Percentiles rank a stretch among this genome's conserved stretches.
Conservation (phyloP, 2,888 invertebrate species). For the Gymnocheta viridis region DNA sequence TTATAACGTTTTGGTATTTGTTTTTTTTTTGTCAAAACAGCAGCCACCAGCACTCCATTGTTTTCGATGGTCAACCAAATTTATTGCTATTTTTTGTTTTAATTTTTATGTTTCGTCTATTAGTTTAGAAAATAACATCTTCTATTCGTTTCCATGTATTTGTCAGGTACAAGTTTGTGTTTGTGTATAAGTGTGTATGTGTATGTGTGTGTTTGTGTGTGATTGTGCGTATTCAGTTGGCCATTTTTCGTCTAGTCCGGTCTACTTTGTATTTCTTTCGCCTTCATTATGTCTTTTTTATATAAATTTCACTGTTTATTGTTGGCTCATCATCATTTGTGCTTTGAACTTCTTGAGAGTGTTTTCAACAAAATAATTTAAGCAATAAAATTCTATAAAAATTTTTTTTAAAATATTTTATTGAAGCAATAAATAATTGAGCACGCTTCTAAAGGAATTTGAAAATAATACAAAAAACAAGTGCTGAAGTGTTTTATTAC, state of each 20-base stretch:
- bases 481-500: neutral
- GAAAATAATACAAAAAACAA: constrained; percentile 11
- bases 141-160: constrained; percentile 28
- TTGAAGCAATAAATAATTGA: constrained; percentile 14
- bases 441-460: constrained; percentile 44
- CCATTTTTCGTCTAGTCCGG: constrained; percentile 42
- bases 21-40: neutral
- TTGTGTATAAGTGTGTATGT: neutral
- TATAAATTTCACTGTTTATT: constrained; percentile 81
- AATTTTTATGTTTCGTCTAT: neutral
- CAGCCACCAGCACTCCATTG: constrained; percentile 31
- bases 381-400: neutral
- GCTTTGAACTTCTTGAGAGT: constrained; percentile 80
- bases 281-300: constrained; percentile 58
- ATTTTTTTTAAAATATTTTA: constrained; percentile 68
- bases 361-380: constrained; percentile 22
- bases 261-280: constrained; percentile 45
- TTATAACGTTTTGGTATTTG: neutral
- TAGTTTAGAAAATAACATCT: constrained; percentile 54
- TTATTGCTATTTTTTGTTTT: neutral
- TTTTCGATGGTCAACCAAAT: constrained; percentile 57
- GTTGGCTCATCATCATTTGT: constrained; percentile 81
- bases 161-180: neutral
- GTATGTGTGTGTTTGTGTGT: constrained; percentile 6
- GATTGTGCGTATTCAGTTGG: constrained; percentile 17